A percentile compares a stretch with the other conserved stretches of the same genome.
phyloP scores from a whole-genome alignment of 2,113 vertebrate genomes.

The Calidris pugnax region DNA sequence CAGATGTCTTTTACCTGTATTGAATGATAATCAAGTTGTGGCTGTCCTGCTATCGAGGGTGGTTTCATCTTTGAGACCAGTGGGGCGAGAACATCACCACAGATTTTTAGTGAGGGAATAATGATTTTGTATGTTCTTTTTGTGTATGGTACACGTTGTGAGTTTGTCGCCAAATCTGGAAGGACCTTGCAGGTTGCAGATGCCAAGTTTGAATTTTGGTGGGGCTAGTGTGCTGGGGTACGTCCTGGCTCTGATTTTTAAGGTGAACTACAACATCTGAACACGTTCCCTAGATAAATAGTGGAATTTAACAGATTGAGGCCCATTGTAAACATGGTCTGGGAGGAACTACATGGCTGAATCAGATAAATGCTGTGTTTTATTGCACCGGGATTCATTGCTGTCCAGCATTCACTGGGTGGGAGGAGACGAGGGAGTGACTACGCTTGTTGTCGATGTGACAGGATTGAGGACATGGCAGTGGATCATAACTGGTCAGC shows the following conservation, averaged over 20 bases:
- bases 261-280: neutral
- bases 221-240: neutral
- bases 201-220: slow-evolving; percentile 17
- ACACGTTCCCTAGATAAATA: neutral
- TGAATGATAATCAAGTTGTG: slow-evolving; percentile 37
- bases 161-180: neutral
- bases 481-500: neutral
- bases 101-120: neutral
- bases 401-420: slow-evolving; percentile 40
- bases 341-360: neutral
- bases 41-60: neutral
- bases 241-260: neutral
- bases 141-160: neutral
- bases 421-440: slow-evolving; percentile 15
- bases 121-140: neutral
- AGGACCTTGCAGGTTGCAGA: neutral
- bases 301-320: neutral
- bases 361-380: slow-evolving; percentile 20
- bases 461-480: neutral
- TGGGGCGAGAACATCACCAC: neutral
- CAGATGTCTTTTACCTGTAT: slow-evolving; percentile 56
- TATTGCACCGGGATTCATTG: slow-evolving; percentile 35
- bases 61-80: neutral
- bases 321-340: neutral
- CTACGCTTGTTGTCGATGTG: neutral